Evolutionary conservation across 1,140 invertebrate species (phyloP).

Genomic region (Drosophila pallidifrons): DNA sequence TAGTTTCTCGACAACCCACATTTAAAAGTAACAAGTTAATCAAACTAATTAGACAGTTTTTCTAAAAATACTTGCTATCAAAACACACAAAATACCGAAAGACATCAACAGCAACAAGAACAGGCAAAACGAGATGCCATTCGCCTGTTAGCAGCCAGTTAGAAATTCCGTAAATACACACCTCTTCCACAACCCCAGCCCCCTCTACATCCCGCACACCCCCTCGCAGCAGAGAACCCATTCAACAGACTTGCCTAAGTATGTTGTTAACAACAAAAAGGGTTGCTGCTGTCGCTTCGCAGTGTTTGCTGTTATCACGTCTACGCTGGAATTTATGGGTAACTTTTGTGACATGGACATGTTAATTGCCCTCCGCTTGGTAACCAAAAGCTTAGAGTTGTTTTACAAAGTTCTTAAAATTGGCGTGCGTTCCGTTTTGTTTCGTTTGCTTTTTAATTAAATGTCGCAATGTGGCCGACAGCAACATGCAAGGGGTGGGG

Average conservation of each 20-base stretch:
- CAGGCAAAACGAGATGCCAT: constrained; percentile 42
- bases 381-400: constrained; percentile 59
- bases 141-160: constrained; percentile 64
- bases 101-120: constrained; percentile 11
- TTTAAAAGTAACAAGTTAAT: constrained; percentile 68
- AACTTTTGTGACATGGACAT: constrained; percentile 74
- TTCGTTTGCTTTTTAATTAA: constrained; percentile 75
- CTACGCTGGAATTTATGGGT: constrained; percentile 66
- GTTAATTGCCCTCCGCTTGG: constrained; percentile 68
- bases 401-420: constrained; percentile 78
- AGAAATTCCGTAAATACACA: constrained; percentile 64
- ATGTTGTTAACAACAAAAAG: constrained; percentile 73
- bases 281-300: constrained; percentile 44
- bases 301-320: constrained; percentile 31
- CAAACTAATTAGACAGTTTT: constrained; percentile 68
- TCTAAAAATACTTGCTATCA: constrained; percentile 15
- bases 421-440: constrained; percentile 62
- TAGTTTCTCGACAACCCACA: not conserved
- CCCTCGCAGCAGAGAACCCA: constrained; percentile 11
- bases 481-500: no score
- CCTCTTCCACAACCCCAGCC: not conserved
- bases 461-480: constrained; percentile 49
- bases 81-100: constrained; percentile 28
- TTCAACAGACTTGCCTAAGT: constrained; percentile 48
- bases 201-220: not conserved